A percentile compares a stretch with the other conserved stretches of the same genome.
Evolutionary conservation across 1,140 invertebrate species (phyloP).

Genomic region (Drosophila biarmipes): DNA sequence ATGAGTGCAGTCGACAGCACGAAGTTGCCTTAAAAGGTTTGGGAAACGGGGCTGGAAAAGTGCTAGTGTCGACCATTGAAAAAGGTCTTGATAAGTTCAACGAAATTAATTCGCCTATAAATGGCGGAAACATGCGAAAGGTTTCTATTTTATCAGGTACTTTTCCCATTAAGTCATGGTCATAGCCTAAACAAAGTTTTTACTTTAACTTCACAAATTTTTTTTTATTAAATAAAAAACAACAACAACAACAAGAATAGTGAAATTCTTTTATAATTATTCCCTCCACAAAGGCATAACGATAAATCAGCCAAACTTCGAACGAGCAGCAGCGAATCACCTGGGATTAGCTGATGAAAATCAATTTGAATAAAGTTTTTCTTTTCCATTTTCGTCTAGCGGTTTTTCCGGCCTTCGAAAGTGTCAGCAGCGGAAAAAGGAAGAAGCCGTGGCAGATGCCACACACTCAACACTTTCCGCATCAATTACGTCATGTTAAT

Average conservation of each 20-base stretch:
- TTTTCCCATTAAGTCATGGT: slow-evolving; percentile 37
- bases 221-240: no score
- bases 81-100: slow-evolving; percentile 21
- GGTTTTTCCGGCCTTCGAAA: background rate
- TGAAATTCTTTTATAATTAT: background rate
- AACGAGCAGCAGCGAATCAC: background rate
- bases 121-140: slow-evolving; percentile 25
- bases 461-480: slow-evolving; percentile 82
- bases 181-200: no score
- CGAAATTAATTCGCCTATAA: slow-evolving; percentile 41
- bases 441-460: slow-evolving; percentile 59
- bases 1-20: slow-evolving; percentile 79
- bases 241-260: no score
- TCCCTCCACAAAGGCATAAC: background rate
- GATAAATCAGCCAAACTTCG: slow-evolving; percentile 19
- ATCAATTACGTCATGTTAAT: slow-evolving; percentile 84
- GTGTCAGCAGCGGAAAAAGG: background rate
- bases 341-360: slow-evolving; percentile 45
- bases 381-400: slow-evolving; percentile 26
- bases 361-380: slow-evolving; percentile 66
- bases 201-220: background rate
- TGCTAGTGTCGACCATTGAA: slow-evolving; percentile 33
- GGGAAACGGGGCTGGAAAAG: slow-evolving; percentile 4
- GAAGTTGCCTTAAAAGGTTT: slow-evolving; percentile 51
- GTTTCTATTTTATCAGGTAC: slow-evolving; percentile 53